Evolutionary conservation across 1,140 invertebrate species (phyloP), one percentile per base, ranked within the genome.

Genomic region (Paracyclopina nana): DNA sequence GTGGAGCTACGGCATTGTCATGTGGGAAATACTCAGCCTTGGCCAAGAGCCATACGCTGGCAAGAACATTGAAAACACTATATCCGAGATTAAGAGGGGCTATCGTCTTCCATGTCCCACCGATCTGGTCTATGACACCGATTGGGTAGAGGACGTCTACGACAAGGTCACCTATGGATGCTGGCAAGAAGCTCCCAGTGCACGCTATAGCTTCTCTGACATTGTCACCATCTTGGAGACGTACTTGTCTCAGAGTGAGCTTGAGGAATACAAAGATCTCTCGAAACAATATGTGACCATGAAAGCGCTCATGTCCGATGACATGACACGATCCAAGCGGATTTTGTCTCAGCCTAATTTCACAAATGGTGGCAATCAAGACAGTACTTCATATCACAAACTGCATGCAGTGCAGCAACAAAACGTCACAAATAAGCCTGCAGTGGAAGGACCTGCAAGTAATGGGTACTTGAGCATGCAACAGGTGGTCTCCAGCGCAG

Each of bases 21-120:
- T 92, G 61, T 97, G 91, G 90, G 92, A 98, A 70, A 88, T 96
- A 4, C 74, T 95, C 57, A 88, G 90, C 0, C 65, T 96, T 11
- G 92, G 91, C 0, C 83, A 90, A 59, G 87, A 94, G 56, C 92
- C 92, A 0, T 98, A 96, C 67, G 16, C 30, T 29, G 25, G 25
- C 11, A 4, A 48, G 22, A 29, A 27, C 12, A 48, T 48, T 24
- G 45, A 48, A 16, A 28, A 28, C 16, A 28, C 30, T 4, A 27
- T 48, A n/a, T 14, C 27, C 8, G 11, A 14, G 8, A 25, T 48
- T 14, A 27, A 27, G 27, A 4, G 14, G 25, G 45, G 45, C 14
- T 28, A 48, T 28, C 12, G 45, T 11, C 28, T 48, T 11, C 27
- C 45, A 14, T 48, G 11, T 31, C 45, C 45, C 12, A 38, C 4